Percentiles rank a stretch among this genome's conserved stretches.
Evolutionary conservation across 2,888 invertebrate species (phyloP).

Genomic region (Pterostichus niger): DNA sequence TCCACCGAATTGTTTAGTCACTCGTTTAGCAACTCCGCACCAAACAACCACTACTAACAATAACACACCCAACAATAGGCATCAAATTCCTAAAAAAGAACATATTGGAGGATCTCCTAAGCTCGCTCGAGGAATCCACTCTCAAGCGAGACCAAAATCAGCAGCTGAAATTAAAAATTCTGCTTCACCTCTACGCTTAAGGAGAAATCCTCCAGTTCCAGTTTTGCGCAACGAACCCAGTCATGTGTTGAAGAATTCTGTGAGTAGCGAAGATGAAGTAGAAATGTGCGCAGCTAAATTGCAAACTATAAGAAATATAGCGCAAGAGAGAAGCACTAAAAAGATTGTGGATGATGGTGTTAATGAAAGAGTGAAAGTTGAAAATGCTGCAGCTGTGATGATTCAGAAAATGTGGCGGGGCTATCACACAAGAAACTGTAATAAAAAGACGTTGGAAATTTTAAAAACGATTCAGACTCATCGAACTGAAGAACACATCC

Average conservation of each 20-base stretch:
- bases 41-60: constrained; percentile 68
- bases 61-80: constrained; percentile 66
- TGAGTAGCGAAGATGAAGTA: constrained; percentile 82
- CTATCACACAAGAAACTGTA: constrained; percentile 87
- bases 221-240: constrained; percentile 68
- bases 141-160: constrained; percentile 43
- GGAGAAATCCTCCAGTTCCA: constrained; percentile 69
- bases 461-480: constrained; percentile 86
- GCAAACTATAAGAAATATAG: constrained; percentile 83
- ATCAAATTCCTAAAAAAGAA: constrained; percentile 53
- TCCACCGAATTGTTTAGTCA: constrained; percentile 70
- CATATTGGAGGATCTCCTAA: constrained; percentile 68
- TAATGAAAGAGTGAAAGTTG: constrained; percentile 74
- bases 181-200: constrained; percentile 71
- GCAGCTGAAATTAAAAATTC: constrained; percentile 67
- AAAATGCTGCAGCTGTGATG: constrained; percentile 82
- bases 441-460: constrained; percentile 82
- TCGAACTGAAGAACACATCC: constrained; percentile 90
- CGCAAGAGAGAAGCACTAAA: constrained; percentile 76
- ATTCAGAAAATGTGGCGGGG: constrained; percentile 94
- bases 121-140: constrained; percentile 68
- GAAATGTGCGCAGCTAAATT: constrained; percentile 85
- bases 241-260: constrained; percentile 72
- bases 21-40: constrained; percentile 67
- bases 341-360: constrained; percentile 72